Evolutionary conservation across 2,888 invertebrate species (phyloP).

Genomic region (Lepidochrysops patricia): DNA sequence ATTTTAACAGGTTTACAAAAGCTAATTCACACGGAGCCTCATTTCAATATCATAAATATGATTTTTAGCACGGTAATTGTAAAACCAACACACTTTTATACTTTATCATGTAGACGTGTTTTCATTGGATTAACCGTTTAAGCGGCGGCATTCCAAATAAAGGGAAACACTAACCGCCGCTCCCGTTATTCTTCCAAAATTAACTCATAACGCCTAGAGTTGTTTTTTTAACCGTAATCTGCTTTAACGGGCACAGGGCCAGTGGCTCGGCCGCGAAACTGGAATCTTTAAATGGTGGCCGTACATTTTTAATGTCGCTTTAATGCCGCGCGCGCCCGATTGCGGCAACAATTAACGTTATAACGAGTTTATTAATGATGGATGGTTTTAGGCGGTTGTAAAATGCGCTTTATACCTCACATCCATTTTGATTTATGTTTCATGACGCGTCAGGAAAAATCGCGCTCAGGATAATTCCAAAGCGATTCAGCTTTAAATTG

Average conservation of each 20-base stretch:
- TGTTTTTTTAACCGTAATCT: slow-evolving; percentile 66
- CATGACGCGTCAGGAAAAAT: slow-evolving; percentile 1
- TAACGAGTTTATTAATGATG: slow-evolving; percentile 60
- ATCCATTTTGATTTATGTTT: slow-evolving; percentile 8
- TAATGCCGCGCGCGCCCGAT: slow-evolving; percentile 58
- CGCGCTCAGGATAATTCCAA: not conserved
- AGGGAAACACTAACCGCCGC: slow-evolving; percentile 62
- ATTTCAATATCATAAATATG: not conserved
- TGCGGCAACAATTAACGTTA: slow-evolving; percentile 65
- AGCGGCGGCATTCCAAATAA: slow-evolving; percentile 63
- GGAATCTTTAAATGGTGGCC: slow-evolving; percentile 68
- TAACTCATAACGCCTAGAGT: slow-evolving; percentile 72
- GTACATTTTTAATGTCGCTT: slow-evolving; percentile 68
- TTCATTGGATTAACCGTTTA: slow-evolving; percentile 65
- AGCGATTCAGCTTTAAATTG: not conserved
- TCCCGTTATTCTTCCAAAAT: slow-evolving; percentile 71
- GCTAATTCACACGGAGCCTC: not conserved
- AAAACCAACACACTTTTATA: slow-evolving; percentile 21
- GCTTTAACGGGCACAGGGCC: slow-evolving; percentile 70
- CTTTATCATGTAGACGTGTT: slow-evolving; percentile 48
- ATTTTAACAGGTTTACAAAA: not conserved
- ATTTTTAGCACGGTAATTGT: not conserved
- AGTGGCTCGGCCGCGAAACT: slow-evolving; percentile 65
- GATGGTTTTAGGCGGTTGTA: slow-evolving; percentile 34
- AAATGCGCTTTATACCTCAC: slow-evolving; percentile 28